Evolutionary conservation across 2,113 vertebrate species (phyloP).

Genomic region (Rhegmatorhina hoffmannsi): DNA sequence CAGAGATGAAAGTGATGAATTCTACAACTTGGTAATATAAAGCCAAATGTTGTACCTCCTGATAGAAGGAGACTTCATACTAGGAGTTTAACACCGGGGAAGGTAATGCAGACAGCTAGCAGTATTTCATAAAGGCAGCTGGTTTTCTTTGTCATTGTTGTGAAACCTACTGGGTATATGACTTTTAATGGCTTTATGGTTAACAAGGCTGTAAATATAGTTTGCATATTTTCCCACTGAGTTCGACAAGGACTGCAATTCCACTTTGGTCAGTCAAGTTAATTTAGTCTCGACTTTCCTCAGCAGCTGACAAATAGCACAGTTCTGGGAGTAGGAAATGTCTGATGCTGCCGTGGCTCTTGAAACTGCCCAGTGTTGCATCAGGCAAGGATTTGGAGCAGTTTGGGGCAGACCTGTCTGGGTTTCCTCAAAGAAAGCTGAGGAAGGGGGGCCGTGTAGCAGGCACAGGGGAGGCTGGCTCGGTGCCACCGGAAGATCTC

Average conservation of each 20-base stretch:
- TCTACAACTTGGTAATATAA: slow-evolving; percentile 62
- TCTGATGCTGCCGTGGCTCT: fast-evolving
- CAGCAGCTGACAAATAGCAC: not conserved
- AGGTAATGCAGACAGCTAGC: not conserved
- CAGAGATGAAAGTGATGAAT: slow-evolving; percentile 74
- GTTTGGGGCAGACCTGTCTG: not conserved
- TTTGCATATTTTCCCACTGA: slow-evolving; percentile 46
- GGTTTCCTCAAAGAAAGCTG: not conserved
- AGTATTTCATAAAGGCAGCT: slow-evolving; percentile 7
- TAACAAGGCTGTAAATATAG: slow-evolving; percentile 40
- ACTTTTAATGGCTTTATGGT: slow-evolving; percentile 38
- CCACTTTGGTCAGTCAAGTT: not conserved
- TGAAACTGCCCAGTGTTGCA: not conserved
- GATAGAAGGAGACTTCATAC: slow-evolving; percentile 46
- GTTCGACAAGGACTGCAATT: not conserved
- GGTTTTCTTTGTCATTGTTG: not conserved
- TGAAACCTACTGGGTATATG: slow-evolving; percentile 22
- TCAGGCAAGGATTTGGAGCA: fast-evolving
- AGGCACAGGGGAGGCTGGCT: not conserved
- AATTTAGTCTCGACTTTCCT: slow-evolving; percentile 14
- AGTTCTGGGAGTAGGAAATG: not conserved
- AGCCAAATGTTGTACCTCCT: slow-evolving; percentile 60
- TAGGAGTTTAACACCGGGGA: slow-evolving; percentile 42
- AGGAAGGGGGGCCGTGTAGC: not conserved
- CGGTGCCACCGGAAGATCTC: not conserved